Evolutionary conservation across 1,140 invertebrate species (phyloP).

Genomic region (Hypsibius dujardini): DNA sequence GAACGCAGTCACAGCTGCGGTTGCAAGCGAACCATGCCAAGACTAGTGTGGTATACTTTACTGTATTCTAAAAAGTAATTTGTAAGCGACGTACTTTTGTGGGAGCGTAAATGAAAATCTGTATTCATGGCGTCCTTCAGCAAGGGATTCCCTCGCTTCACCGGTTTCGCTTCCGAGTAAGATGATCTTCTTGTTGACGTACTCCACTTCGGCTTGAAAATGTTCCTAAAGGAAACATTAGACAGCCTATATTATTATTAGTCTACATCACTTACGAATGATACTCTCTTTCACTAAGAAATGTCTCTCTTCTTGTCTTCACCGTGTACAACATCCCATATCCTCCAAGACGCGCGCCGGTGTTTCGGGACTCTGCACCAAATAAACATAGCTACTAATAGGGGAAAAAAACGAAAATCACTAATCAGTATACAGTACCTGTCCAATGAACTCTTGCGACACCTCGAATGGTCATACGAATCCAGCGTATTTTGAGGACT

Average conservation of each 20-base stretch:
- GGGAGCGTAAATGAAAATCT: slow-evolving; percentile 39
- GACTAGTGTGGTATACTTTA: no score
- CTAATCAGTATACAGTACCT: background rate
- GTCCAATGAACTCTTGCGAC: slow-evolving; percentile 9
- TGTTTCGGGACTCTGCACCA: slow-evolving; percentile 7
- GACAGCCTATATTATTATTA: no score
- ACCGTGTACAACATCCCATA: background rate
- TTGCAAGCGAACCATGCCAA: no score
- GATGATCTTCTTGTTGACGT: slow-evolving; percentile 16
- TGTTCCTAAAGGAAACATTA: background rate
- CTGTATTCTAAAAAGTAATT: no score
- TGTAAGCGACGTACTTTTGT: slow-evolving; percentile 30
- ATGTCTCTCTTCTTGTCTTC: no score
- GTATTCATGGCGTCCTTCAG: slow-evolving; percentile 35
- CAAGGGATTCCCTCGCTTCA: slow-evolving; percentile 32
- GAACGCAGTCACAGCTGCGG: no score
- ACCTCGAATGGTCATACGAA: background rate
- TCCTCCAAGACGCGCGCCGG: slow-evolving; percentile 4
- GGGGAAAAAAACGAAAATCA: no score
- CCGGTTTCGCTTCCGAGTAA: slow-evolving; percentile 21
- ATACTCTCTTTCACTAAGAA: no score
- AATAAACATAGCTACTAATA: no score
- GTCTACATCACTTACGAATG: no score
- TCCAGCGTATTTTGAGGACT: background rate
- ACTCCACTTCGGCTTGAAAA: slow-evolving; percentile 7